Evolutionary conservation across 2,888 invertebrate species (phyloP), one percentile per base, ranked within the genome.

Genomic region (Machimus rusticus): DNA sequence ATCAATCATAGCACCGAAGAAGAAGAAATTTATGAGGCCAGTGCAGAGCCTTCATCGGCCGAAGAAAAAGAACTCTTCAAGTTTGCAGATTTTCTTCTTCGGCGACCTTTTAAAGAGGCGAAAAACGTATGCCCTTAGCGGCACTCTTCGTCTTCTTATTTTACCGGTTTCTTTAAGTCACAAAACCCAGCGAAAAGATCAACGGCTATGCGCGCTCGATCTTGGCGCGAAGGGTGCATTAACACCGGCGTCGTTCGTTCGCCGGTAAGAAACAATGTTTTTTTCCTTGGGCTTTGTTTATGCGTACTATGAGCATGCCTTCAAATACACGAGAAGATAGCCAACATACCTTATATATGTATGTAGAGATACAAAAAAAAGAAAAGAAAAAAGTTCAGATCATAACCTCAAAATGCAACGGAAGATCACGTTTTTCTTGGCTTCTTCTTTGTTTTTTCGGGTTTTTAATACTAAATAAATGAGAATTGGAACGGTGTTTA

Each of bases 261-360:
- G 34, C 76, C 76, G 39, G 76, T 76, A 16, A 39, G 39, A 34
- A 34, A n/a, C 8, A 23, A 66, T 66, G 28, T 28, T 1, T 23
- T 66, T 66, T 66, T 23, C 28, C 66, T 66, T 66, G 23, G 66
- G 66, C 28, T 28, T 76, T 76, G 76, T 76, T 76, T 76, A 76
- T 76, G 76, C 76, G 76, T 76, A 19, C 76, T n/a, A n/a, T 34
- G 76, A 76, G 28, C 34, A 76, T 76, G 76, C 76, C 76, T n/a
- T n/a, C 39, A 76, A 8, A n/a, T 9, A 37, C 28, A 76, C 3
- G 37, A 76, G 19, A 76, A 37, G 76, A 76, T 34, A 31, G 12
- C 66, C 9, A 76, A 37, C 76, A 12, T n/a, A n/a, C n/a, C n/a
- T n/a, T n/a, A n/a, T n/a, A n/a, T n/a, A n/a, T n/a, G n/a, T n/a